Evolutionary conservation across 23 tunicate species (phyloP).

Genomic region (Trididemnum clinides): DNA sequence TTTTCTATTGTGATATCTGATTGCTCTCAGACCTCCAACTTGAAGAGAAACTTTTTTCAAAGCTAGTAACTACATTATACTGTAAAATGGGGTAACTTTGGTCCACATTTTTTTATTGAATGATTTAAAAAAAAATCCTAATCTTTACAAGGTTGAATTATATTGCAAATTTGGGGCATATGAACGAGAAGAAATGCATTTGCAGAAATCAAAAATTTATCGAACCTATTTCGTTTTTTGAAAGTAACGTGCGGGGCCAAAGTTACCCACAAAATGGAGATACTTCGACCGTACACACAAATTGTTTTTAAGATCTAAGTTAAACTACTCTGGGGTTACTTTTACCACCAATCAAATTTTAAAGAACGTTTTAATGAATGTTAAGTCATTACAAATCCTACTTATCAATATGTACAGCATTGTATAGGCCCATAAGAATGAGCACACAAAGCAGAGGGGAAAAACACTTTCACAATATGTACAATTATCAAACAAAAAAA

Average conservation of each 20-base stretch:
- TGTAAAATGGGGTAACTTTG: no score
- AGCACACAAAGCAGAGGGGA: not conserved
- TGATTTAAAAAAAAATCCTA: no score
- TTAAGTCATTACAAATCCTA: not conserved
- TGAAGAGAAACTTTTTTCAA: no score
- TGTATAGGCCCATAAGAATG: not conserved
- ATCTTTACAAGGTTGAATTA: no score
- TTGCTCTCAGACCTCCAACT: no score
- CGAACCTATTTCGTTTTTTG: not conserved
- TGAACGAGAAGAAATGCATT: not conserved
- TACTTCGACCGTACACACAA: not conserved
- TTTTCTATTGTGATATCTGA: no score
- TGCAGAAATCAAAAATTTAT: not conserved
- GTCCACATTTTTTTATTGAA: no score
- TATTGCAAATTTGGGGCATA: no score
- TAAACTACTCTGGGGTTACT: not conserved
- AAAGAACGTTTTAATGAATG: not conserved
- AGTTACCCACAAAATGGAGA: not conserved
- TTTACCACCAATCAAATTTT: not conserved
- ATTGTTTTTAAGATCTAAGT: not conserved
- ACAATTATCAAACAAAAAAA: no score
- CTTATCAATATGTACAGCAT: not conserved
- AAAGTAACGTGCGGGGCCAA: not conserved
- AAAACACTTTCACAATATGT: not conserved
- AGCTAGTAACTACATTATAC: no score